Percentiles rank a stretch among this genome's conserved stretches.
These are phyloP conservation scores for Chunga burmeisteri DNA, from an alignment of 2,113 vertebrate genomes.

Conservation along the genomic window DNA sequence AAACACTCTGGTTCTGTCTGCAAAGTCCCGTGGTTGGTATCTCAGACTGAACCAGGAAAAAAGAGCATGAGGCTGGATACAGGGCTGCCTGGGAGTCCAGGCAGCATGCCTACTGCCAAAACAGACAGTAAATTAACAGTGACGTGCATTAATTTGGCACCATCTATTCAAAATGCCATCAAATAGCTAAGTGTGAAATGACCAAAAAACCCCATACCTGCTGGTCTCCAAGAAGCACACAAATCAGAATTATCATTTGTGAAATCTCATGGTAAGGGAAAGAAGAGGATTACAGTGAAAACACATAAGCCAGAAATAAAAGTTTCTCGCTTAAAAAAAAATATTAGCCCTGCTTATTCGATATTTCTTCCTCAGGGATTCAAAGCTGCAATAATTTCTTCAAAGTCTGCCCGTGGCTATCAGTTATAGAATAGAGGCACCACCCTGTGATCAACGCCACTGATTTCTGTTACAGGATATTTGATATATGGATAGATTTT, in stretches of 20 bases:
- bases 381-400: background rate
- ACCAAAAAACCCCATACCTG: rapidly evolving
- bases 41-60: background rate
- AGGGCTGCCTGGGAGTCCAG: background rate
- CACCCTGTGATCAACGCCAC: background rate
- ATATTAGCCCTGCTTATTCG: background rate
- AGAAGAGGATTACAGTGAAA: background rate
- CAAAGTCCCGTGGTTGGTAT: background rate
- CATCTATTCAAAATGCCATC: background rate
- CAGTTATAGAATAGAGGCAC: background rate
- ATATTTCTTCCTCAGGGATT: background rate
- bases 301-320: background rate
- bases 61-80: background rate
- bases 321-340: background rate
- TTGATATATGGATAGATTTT: background rate
- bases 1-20: rapidly evolving
- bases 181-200: background rate
- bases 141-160: background rate
- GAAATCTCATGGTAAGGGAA: background rate
- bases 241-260: background rate
- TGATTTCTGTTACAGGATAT: background rate
- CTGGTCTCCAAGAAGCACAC: background rate
- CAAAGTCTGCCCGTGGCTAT: background rate
- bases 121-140: background rate
- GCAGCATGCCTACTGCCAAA: background rate